Percentiles rank a stretch among this genome's conserved stretches.
Conservation (phyloP, 2,888 invertebrate genomes). For the Saturnia japonica region DNA sequence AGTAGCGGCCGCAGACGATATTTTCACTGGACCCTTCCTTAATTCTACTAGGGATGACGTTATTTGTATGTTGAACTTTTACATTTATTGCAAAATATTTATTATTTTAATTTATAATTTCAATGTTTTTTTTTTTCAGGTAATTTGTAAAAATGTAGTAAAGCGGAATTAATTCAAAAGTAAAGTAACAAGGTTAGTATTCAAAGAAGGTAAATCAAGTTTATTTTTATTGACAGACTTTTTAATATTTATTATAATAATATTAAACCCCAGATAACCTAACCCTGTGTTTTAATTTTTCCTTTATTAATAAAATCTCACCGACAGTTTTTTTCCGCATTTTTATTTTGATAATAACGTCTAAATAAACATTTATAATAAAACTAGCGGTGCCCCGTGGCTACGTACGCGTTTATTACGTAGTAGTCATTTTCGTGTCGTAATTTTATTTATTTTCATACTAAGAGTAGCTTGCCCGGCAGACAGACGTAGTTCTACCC, state of each 20-base stretch:
- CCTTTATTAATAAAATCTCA: too few relatives aligned
- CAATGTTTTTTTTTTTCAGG: neutral
- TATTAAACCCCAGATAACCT: too few relatives aligned
- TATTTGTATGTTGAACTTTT: neutral
- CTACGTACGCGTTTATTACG: too few relatives aligned
- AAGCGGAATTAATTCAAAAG: neutral
- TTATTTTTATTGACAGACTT: neutral
- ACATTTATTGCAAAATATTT: neutral
- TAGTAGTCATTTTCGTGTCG: too few relatives aligned
- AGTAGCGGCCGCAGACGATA: slow-evolving; percentile 45
- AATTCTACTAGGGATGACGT: slow-evolving; percentile 5
- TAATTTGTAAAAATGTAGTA: neutral
- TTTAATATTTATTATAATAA: neutral
- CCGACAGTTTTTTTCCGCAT: too few relatives aligned
- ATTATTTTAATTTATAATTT: neutral
- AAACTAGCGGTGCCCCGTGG: too few relatives aligned
- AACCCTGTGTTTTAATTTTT: too few relatives aligned
- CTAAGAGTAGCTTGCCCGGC: too few relatives aligned
- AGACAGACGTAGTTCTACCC: too few relatives aligned
- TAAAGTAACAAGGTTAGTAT: neutral
- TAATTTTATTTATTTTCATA: too few relatives aligned
- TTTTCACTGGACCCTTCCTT: slow-evolving; percentile 46
- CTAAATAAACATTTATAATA: too few relatives aligned
- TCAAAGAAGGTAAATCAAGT: neutral
- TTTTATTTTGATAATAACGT: too few relatives aligned